A percentile compares a stretch with the other conserved stretches of the same genome.
phyloP scores from a whole-genome alignment of 2,113 vertebrate genomes.

The Hirundichthys speculiger region DNA sequence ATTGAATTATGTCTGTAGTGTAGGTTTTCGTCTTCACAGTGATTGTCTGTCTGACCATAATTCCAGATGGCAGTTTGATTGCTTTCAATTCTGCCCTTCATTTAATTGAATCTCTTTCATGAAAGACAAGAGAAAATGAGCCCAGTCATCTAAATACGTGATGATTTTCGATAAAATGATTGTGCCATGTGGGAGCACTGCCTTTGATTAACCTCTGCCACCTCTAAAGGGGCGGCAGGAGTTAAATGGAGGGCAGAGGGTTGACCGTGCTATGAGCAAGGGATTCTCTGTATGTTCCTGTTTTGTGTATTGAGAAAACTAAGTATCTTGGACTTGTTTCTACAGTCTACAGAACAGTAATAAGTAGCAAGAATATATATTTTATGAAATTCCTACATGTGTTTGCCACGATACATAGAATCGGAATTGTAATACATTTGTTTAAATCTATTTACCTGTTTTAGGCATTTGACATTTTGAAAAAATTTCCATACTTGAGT shows the following conservation, averaged over 20 bases:
- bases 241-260: slow-evolving; percentile 45
- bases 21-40: slow-evolving; percentile 15
- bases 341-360: background rate
- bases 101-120: slow-evolving; percentile 55
- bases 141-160: slow-evolving; percentile 39
- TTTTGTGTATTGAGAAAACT: background rate
- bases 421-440: no score
- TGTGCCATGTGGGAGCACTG: slow-evolving; percentile 36
- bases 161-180: slow-evolving; percentile 50
- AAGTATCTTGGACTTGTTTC: background rate
- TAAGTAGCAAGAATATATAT: background rate
- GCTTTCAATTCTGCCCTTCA: slow-evolving; percentile 43
- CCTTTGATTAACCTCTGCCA: background rate
- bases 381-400: no score
- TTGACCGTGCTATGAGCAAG: slow-evolving; percentile 24
- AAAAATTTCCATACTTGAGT: no score
- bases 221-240: slow-evolving; percentile 9
- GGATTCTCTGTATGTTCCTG: background rate
- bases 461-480: no score
- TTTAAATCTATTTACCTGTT: no score
- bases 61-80: slow-evolving; percentile 65
- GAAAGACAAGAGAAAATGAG: slow-evolving; percentile 47
- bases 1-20: slow-evolving; percentile 31
- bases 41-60: slow-evolving; percentile 44
- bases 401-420: no score